These are phyloP conservation scores for Dicrurus megarhynchus DNA, from an alignment of 2,113 vertebrate species.

Conservation along the genomic window DNA sequence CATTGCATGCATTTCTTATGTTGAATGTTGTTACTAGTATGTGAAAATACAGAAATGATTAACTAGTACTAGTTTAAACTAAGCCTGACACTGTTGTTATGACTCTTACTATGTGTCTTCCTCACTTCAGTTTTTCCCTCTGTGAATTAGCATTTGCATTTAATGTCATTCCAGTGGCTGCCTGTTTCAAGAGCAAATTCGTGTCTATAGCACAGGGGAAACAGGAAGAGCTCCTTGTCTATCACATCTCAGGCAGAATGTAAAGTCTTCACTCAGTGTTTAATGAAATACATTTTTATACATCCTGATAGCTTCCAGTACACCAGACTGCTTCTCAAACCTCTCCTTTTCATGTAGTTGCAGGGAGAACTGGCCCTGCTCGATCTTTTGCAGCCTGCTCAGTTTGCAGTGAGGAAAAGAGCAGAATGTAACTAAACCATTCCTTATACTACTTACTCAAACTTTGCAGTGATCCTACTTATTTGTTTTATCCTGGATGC, in stretches of 20 bases:
- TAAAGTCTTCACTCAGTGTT: background rate
- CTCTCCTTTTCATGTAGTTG: background rate
- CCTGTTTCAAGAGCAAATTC: background rate
- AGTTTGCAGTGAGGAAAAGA: background rate
- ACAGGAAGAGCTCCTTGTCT: background rate
- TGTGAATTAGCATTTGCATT: slow-evolving; percentile 1
- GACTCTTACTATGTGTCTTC: background rate
- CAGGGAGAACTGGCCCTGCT: background rate
- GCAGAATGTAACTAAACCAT: background rate
- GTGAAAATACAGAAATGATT: slow-evolving; percentile 17
- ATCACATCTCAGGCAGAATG: background rate
- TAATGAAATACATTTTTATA: background rate
- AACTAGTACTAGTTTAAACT: background rate
- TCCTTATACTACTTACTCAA: background rate
- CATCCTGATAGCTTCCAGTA: background rate
- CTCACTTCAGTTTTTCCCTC: background rate
- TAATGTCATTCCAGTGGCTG: background rate
- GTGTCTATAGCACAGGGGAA: background rate
- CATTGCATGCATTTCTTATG: background rate
- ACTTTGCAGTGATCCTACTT: background rate
- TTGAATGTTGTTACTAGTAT: background rate
- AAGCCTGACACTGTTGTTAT: background rate
- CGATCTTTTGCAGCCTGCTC: background rate
- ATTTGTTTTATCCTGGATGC: background rate
- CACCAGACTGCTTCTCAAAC: background rate